Evolutionary conservation across 2,888 invertebrate species (phyloP), one percentile per base, ranked within the genome.

Genomic region (Glaucopsyche alexis): DNA sequence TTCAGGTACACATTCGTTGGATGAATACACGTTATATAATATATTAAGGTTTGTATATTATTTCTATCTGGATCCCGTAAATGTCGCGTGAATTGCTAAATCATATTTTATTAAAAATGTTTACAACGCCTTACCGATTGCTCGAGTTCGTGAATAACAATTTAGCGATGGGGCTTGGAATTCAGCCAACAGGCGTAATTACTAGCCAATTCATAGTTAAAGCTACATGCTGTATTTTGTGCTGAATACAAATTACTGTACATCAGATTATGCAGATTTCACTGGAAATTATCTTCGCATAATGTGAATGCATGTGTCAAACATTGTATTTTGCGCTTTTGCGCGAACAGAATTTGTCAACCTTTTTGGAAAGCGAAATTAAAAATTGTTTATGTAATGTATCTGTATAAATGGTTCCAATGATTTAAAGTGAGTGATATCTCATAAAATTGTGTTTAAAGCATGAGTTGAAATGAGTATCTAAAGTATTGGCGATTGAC

Each of bases 131-230:
- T 74, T 72, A 64, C 70, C 72, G 60, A 65, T 70, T 60, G 60
- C 52, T 64, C 65, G 52, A 71, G 65, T 72, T 65, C 65, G 72
- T 66, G 66, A 72, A 52, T 72, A 66, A 49, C 72, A 72, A 72
- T 72, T 72, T 65, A 72, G 72, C 72, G 66, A 72, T 72, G 72
- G 38, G 72, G 72, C 50, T 72, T 72, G 72, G 72, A 66, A 19
- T 72, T 19, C 66, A 42, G 72, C 72, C 72, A 72, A 67, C 50
- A 50, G 42, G 40, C 67, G 72, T 72, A 72, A 72, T 72, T 72
- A 72, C 72, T 66, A 72, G 72, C 72, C 72, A 72, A 72, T 72
- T 52, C 72, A 72, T 72, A 72, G 66, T 72, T 67, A 66, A 72
- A 72, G 52, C 72, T 29, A 69, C 69, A 47, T 52, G 50, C 52